Conservation (phyloP, 2,797 vertebrate species). For the Peromyscus aztecus region DNA sequence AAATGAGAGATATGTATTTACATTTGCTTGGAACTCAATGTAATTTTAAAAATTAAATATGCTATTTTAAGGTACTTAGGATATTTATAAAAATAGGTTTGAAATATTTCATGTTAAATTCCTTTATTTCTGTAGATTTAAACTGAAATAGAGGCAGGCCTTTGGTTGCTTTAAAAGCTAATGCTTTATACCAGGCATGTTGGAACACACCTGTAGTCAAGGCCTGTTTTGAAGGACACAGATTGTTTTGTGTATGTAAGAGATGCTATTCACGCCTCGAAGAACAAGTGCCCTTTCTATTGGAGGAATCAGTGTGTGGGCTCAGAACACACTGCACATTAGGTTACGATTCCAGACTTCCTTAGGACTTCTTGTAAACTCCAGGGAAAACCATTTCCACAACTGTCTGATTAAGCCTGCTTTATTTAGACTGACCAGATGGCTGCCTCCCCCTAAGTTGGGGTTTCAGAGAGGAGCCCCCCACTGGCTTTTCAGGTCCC, state of each 20-base stretch:
- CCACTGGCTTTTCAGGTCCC: not conserved
- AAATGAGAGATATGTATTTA: not conserved
- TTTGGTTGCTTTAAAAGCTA: slow-evolving; percentile 28
- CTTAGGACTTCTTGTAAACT: not conserved
- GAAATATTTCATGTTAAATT: not conserved
- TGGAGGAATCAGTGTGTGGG: not conserved
- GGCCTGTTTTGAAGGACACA: not conserved
- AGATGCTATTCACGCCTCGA: not conserved
- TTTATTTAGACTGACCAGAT: not conserved
- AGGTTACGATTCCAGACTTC: not conserved
- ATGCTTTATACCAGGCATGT: not conserved
- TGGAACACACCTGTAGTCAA: not conserved
- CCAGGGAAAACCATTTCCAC: not conserved
- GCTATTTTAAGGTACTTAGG: not conserved
- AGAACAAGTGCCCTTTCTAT: not conserved
- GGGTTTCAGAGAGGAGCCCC: not conserved
- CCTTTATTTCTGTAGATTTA: not conserved
- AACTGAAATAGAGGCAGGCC: not conserved
- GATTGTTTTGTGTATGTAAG: not conserved
- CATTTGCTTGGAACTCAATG: slow-evolving; percentile 27
- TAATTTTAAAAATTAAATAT: not conserved
- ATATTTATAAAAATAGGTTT: slow-evolving; percentile 20
- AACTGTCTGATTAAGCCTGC: not conserved
- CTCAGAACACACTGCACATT: not conserved
- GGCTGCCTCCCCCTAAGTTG: not conserved